Base-by-base conservation (phyloP, 2,888 invertebrate species). In the Archaeoteleia sp. region DNA sequence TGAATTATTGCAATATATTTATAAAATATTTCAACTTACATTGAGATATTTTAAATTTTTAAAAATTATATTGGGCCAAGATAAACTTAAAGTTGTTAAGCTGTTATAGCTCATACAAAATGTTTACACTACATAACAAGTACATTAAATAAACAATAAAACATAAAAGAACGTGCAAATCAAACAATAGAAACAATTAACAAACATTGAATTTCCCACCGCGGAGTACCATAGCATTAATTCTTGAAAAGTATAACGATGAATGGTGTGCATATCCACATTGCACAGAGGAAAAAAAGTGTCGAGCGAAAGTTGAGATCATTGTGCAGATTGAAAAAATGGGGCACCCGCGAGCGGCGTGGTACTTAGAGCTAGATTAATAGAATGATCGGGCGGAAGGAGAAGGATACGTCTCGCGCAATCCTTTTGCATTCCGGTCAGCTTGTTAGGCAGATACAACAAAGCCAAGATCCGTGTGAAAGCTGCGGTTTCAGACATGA, bases 381-480 rank as follows among this genome's bases (percentile, higher is more conserved):
- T 66, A 53, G 62, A 66, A 61, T 32, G 49, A 57, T 48, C 27
- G 43, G 10, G 30, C 43, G 65, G 67, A 67, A 61, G 67, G 63
- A 63, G 68, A 71, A 68, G 66, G 68, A 68, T 71, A 40, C 30
- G 61, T 62, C 67, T 65, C 70, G 67, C 62, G 67, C 67, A 61
- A 61, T 67, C 61, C 67, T 65, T 57, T 67, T 48, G 60, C 67
- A 71, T 71, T 66, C 71, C 67, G 69, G 69, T 67, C 69, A 67
- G 69, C 51, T 37, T 68, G 60, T 68, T 66, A 63, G 54, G 68
- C 55, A 60, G 61, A 42, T 67, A 34, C 58, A 76, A 79, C 79
- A 77, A 82, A 78, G 77, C 75, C 73, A 73, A 82, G 83, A 83
- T 84, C 84, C 84, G 83, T 76, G 83, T 83, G 84, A 84, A 83